Evolutionary conservation across 2,888 invertebrate species (phyloP).

Genomic region (Euphydryas editha): DNA sequence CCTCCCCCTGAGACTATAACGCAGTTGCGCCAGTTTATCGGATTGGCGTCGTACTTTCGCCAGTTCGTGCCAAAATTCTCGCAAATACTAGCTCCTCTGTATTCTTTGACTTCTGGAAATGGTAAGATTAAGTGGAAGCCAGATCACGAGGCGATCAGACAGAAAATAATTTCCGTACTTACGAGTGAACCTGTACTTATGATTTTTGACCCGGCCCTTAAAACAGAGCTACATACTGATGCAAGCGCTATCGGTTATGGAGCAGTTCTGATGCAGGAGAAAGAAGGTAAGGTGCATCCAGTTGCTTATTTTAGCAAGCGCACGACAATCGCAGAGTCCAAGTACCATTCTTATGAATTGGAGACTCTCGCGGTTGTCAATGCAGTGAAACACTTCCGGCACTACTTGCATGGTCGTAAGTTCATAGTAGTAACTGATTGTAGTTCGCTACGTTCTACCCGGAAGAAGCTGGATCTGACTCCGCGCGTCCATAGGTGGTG

Average conservation of each 20-base stretch:
- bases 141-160: constrained; percentile 14
- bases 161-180: constrained; percentile 31
- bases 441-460: not conserved
- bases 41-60: not conserved
- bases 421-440: not conserved
- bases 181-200: constrained; percentile 33
- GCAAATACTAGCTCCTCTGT: not conserved
- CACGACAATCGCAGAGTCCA: not conserved
- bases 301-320: not conserved
- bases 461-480: too few relatives aligned
- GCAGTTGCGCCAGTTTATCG: too few relatives aligned
- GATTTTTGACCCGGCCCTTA: constrained; percentile 35
- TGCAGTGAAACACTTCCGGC: not conserved
- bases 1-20: constrained; percentile 41
- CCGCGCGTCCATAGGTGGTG: too few relatives aligned
- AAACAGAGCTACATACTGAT: constrained; percentile 37
- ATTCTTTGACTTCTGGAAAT: constrained; percentile 3
- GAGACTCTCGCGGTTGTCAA: not conserved
- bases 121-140: constrained; percentile 19
- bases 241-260: constrained; percentile 39
- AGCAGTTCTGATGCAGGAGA: too few relatives aligned
- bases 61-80: not conserved
- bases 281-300: too few relatives aligned
- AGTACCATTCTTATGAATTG: not conserved
- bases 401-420: not conserved